phyloP scores from a whole-genome alignment of 2,113 vertebrate species.

The Equus przewalskii region DNA sequence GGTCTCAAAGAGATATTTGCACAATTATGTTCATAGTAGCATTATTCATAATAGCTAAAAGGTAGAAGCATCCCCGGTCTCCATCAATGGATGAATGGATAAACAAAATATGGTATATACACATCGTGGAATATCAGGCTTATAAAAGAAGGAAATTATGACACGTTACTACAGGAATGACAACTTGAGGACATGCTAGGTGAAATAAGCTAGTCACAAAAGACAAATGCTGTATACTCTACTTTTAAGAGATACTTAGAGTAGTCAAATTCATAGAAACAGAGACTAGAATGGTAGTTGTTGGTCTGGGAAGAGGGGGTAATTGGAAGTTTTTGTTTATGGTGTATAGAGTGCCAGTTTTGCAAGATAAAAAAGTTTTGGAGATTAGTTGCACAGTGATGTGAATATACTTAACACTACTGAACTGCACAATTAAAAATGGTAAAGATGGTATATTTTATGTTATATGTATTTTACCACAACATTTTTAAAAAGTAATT shows the following conservation, averaged over 20 bases:
- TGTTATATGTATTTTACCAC: background rate
- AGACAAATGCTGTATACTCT: background rate
- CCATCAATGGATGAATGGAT: background rate
- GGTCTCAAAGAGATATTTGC: background rate
- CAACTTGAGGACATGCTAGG: background rate
- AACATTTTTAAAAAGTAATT: background rate
- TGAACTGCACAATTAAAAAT: background rate
- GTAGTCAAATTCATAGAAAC: background rate
- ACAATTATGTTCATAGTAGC: background rate
- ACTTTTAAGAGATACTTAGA: background rate
- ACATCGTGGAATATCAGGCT: background rate
- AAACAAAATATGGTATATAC: background rate
- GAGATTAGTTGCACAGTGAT: background rate
- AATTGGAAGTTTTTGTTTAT: background rate
- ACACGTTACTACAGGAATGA: background rate
- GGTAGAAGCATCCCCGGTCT: background rate
- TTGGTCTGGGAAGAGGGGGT: background rate
- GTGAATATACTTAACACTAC: background rate
- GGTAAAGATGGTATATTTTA: background rate
- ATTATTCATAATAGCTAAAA: background rate
- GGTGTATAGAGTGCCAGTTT: background rate
- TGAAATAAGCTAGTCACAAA: background rate
- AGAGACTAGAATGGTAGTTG: background rate
- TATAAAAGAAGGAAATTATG: background rate
- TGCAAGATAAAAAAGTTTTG: background rate